phyloP scores from a whole-genome alignment of 1,140 invertebrate species.

The Neocloeon triangulifer region DNA sequence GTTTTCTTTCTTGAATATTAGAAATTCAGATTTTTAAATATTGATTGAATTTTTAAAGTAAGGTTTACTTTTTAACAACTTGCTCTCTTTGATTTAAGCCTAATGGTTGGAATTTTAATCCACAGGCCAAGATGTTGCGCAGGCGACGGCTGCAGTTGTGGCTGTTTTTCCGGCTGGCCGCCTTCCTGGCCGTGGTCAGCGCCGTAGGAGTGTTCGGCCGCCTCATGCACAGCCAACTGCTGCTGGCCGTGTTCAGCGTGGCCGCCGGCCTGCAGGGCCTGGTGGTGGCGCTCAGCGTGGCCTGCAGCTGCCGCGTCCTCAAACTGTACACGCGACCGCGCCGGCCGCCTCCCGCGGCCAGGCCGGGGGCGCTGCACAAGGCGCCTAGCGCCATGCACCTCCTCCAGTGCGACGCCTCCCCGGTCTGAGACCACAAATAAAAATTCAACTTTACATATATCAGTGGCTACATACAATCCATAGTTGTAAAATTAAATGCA shows the following conservation, averaged over 20 bases:
- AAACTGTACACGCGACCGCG: slow-evolving; percentile 22
- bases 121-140: slow-evolving; percentile 30
- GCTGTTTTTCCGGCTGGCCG: slow-evolving; percentile 30
- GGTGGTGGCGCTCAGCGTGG: slow-evolving; percentile 32
- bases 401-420: too few relatives aligned
- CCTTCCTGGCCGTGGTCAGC: slow-evolving; percentile 19
- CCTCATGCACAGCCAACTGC: slow-evolving; percentile 16
- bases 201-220: slow-evolving; percentile 18
- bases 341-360: too few relatives aligned
- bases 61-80: too few relatives aligned
- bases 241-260: slow-evolving; percentile 22
- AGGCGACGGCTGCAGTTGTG: slow-evolving; percentile 29
- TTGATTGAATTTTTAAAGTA: too few relatives aligned
- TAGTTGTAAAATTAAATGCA: too few relatives aligned
- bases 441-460: too few relatives aligned
- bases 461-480: too few relatives aligned
- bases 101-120: too few relatives aligned
- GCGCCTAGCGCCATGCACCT: slow-evolving; percentile 7
- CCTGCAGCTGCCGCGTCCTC: slow-evolving; percentile 35
- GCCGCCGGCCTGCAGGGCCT: slow-evolving; percentile 28
- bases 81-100: too few relatives aligned
- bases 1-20: too few relatives aligned
- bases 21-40: too few relatives aligned
- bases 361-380: slow-evolving; percentile 1
- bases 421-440: too few relatives aligned